Percentiles rank a stretch among this genome's conserved stretches.
These are phyloP conservation scores for Hipparchia sbordonii DNA, from an alignment of 2,888 invertebrate species.

Conservation along the genomic window DNA sequence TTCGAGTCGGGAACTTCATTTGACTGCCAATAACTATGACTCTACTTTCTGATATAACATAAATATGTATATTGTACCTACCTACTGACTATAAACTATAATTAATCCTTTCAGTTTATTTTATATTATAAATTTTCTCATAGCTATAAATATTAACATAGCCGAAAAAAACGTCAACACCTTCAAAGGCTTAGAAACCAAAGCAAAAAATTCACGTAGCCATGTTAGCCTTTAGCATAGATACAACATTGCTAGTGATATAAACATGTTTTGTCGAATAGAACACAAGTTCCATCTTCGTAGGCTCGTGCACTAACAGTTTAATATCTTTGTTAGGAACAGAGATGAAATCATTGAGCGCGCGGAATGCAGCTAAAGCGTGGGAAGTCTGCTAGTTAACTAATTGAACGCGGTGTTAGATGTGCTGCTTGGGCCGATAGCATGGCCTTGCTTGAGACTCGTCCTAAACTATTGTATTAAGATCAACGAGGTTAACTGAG, in stretches of 20 bases:
- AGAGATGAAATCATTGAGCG: conserved; percentile 45
- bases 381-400: conserved; percentile 72
- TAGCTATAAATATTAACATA: background rate
- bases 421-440: conserved; percentile 45
- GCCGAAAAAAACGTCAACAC: background rate
- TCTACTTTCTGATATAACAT: too few species aligned
- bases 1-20: too few species aligned
- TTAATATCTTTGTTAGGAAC: conserved; percentile 25
- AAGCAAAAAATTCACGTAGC: too few species aligned
- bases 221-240: too few species aligned
- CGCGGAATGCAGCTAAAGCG: conserved; percentile 55
- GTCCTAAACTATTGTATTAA: conserved; percentile 46
- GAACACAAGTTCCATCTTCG: conserved; percentile 3
- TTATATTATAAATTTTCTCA: too few species aligned
- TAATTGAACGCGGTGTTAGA: conserved; percentile 66
- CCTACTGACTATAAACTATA: too few species aligned
- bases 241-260: too few species aligned
- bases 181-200: conserved; percentile 34
- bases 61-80: too few species aligned
- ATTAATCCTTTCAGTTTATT: too few species aligned
- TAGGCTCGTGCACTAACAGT: conserved; percentile 14
- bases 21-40: too few species aligned
- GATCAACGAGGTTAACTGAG: conserved; percentile 30
- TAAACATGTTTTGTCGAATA: too few species aligned
- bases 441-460: conserved; percentile 58